A percentile compares a stretch with the other conserved stretches of the same genome.
phyloP scores from a whole-genome alignment of 2,888 invertebrate species.

The Lepidochrysops patricia region DNA sequence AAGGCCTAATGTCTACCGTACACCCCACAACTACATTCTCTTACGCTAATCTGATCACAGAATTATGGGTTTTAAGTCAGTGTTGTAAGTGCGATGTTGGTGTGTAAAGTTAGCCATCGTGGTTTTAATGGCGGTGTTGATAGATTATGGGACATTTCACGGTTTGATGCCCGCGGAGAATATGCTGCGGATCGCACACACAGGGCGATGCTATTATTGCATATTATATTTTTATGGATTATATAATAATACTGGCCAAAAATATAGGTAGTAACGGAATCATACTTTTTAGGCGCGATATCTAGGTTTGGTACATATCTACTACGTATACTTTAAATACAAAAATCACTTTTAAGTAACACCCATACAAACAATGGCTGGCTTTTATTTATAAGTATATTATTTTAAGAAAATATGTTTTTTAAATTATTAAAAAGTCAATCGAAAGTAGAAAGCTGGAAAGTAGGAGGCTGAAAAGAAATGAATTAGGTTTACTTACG shows the following conservation, averaged over 20 bases:
- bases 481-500: too few species aligned
- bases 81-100: not conserved
- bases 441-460: too few species aligned
- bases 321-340: too few species aligned
- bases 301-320: too few species aligned
- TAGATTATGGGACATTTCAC: conserved; percentile 35
- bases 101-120: not conserved
- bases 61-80: not conserved
- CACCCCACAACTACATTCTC: not conserved
- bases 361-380: too few species aligned
- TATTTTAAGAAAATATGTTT: too few species aligned
- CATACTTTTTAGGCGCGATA: too few species aligned
- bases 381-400: too few species aligned
- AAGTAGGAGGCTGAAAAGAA: too few species aligned
- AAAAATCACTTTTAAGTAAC: too few species aligned
- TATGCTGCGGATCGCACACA: conserved; percentile 30
- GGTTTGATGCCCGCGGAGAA: conserved; percentile 37
- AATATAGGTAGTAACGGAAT: not conserved
- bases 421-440: too few species aligned
- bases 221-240: conserved; percentile 3
- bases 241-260: not conserved
- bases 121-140: conserved; percentile 21
- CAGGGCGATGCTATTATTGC: conserved; percentile 29
- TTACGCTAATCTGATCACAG: not conserved
- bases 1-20: not conserved